Conservation (phyloP, 1,140 invertebrate genomes). For the Pararge aegeria region DNA sequence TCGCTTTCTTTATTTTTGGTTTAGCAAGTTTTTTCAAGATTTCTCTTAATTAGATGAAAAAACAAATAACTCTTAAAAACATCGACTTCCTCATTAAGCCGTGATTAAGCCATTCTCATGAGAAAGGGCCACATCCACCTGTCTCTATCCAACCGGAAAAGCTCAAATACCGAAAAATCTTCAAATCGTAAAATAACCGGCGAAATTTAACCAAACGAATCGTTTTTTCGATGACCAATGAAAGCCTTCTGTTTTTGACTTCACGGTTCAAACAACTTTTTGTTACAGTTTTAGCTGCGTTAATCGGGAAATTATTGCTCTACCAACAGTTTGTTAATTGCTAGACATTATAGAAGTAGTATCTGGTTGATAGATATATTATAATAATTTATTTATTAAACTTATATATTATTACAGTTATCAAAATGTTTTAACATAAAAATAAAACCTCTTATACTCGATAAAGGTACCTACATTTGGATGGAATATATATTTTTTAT, state of each 20-base stretch:
- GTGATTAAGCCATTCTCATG: constrained; percentile 61
- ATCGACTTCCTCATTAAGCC: constrained; percentile 49
- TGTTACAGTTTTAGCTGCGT: not conserved
- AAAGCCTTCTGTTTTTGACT: constrained; percentile 35
- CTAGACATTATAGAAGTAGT: not conserved
- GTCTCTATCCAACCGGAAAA: constrained; percentile 67
- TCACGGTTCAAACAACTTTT: constrained; percentile 16
- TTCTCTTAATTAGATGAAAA: not conserved
- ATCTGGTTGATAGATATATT: not conserved
- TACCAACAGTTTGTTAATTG: not conserved
- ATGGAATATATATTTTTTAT: too few relatives aligned
- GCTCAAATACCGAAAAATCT: constrained; percentile 59
- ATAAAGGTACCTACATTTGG: too few relatives aligned
- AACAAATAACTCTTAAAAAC: not conserved
- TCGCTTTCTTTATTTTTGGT: not conserved
- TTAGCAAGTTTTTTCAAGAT: not conserved
- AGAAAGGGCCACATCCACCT: constrained; percentile 65
- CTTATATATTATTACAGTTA: too few relatives aligned
- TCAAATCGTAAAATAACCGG: constrained; percentile 73
- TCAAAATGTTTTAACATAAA: too few relatives aligned
- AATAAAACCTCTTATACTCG: too few relatives aligned
- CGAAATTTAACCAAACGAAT: constrained; percentile 68
- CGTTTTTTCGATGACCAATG: constrained; percentile 54
- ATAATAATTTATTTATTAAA: too few relatives aligned
- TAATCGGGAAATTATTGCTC: not conserved